phyloP scores from a whole-genome alignment of 2,888 invertebrate genomes.

The Priocnemis perturbator region DNA sequence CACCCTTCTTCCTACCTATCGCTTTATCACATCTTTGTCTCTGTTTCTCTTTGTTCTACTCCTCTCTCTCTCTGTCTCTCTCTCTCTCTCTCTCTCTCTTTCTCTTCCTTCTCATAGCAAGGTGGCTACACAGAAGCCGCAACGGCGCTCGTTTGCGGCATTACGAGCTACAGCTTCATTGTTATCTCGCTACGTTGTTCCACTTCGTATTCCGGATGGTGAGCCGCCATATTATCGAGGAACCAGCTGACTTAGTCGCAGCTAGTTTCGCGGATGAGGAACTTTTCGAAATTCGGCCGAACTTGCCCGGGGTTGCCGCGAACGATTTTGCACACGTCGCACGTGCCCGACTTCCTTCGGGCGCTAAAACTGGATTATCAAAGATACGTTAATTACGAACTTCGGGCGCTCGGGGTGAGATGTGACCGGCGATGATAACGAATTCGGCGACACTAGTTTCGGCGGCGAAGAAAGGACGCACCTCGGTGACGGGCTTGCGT shows the following conservation, averaged over 20 bases:
- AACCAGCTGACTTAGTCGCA: constrained; percentile 18
- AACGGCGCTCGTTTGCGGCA: constrained; percentile 9
- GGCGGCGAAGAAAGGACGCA: no score
- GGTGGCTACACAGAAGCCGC: neutral
- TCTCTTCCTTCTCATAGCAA: neutral
- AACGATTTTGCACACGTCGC: neutral
- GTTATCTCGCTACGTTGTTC: constrained; percentile 16
- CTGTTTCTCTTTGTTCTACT: neutral
- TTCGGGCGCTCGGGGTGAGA: neutral
- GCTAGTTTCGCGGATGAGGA: constrained; percentile 19
- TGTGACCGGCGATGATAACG: no score
- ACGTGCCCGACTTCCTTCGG: neutral
- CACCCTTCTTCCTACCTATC: constrained; percentile 17
- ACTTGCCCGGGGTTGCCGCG: constrained; percentile 18
- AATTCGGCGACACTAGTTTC: no score
- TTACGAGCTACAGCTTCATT: constrained; percentile 19
- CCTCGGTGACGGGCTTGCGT: no score
- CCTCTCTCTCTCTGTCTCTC: neutral
- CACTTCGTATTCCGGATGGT: constrained; percentile 27
- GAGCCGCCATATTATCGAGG: constrained; percentile 28
- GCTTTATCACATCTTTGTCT: constrained; percentile 20
- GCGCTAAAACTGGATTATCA: neutral
- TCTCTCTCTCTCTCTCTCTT: neutral
- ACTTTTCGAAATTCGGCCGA: constrained; percentile 16
- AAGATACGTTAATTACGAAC: constrained; percentile 5